These are phyloP conservation scores for Isichthys henryi DNA, from an alignment of 2,113 vertebrate genomes.

Conservation along the genomic window DNA sequence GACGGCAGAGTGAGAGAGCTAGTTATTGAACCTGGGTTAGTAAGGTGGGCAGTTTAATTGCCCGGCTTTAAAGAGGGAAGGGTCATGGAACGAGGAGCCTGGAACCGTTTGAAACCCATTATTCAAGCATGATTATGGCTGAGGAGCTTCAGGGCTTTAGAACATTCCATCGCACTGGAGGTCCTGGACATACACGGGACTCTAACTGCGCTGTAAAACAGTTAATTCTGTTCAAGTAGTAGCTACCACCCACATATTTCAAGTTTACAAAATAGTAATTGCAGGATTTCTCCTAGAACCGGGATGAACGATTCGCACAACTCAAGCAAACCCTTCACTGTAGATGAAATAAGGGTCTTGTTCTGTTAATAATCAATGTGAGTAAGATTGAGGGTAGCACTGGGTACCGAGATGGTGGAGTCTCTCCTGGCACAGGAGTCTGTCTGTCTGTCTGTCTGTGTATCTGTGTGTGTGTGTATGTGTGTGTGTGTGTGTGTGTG, in stretches of 20 bases:
- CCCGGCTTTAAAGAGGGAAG: neutral
- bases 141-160: neutral
- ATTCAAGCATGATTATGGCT: neutral
- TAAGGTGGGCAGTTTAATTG: neutral
- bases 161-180: neutral
- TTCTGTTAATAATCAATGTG: neutral
- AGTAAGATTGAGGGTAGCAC: neutral
- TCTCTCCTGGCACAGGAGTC: neutral
- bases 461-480: neutral
- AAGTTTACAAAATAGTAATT: neutral
- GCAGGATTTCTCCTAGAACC: neutral
- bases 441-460: neutral
- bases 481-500: neutral
- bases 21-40: neutral
- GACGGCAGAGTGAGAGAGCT: neutral
- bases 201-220: neutral
- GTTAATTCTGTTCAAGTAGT: conserved; percentile 1
- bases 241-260: neutral
- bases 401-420: neutral
- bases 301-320: neutral
- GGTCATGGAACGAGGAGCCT: neutral
- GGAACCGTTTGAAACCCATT: neutral
- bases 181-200: neutral
- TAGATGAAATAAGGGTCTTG: neutral
- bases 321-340: neutral